Conservation (phyloP, 2,888 invertebrate species). For the Notodromas monacha region DNA sequence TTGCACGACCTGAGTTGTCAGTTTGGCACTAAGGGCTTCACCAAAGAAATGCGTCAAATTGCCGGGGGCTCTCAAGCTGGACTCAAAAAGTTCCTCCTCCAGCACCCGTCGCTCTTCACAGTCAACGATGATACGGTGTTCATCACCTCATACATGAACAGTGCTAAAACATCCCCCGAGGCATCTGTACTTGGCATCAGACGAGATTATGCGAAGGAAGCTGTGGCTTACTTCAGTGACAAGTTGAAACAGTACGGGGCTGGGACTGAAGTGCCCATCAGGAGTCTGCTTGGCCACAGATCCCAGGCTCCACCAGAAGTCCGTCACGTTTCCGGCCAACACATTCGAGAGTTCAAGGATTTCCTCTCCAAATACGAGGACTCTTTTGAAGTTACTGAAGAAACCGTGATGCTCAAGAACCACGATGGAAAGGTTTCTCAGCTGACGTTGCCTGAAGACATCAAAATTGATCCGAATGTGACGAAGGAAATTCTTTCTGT, state of each 20-base stretch:
- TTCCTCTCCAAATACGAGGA: constrained; percentile 53
- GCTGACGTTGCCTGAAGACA: neutral
- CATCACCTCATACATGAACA: constrained; percentile 19
- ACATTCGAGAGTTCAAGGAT: constrained; percentile 70
- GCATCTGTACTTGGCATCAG: constrained; percentile 20
- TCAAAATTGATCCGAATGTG: constrained; percentile 11
- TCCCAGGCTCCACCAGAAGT: constrained; percentile 89
- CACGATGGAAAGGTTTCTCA: constrained; percentile 15
- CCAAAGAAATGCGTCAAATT: constrained; percentile 84
- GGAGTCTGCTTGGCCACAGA: constrained; percentile 75
- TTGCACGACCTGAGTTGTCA: constrained; percentile 93
- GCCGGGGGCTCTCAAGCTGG: constrained; percentile 71
- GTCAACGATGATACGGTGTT: constrained; percentile 44
- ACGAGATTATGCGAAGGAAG: constrained; percentile 72
- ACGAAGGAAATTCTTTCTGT: constrained; percentile 12
- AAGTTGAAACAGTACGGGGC: constrained; percentile 80
- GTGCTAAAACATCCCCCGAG: constrained; percentile 21
- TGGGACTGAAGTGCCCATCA: constrained; percentile 81
- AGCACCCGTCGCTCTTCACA: constrained; percentile 80
- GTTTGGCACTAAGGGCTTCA: constrained; percentile 94
- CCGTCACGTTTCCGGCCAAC: constrained; percentile 71
- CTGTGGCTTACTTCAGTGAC: constrained; percentile 82
- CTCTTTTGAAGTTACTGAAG: constrained; percentile 45
- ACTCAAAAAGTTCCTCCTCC: constrained; percentile 73
- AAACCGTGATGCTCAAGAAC: constrained; percentile 39